Evolutionary conservation across 2,113 vertebrate species (phyloP).

Genomic region (Lasiurus cinereus): DNA sequence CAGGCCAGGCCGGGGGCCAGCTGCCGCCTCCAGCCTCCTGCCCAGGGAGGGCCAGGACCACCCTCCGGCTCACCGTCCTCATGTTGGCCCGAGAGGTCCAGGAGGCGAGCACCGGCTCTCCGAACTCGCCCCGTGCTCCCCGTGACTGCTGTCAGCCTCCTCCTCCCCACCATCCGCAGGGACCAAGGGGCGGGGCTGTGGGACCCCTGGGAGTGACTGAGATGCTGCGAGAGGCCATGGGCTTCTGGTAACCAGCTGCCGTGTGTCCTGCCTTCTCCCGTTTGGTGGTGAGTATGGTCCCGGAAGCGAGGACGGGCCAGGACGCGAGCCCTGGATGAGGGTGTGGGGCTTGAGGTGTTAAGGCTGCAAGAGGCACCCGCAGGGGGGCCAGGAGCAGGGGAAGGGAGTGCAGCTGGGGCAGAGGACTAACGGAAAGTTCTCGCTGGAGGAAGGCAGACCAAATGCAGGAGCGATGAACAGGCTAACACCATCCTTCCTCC

Average conservation of each 20-base stretch:
- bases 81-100: background rate
- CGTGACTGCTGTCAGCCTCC: accelerated
- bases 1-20: background rate
- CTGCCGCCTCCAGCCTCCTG: background rate
- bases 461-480: background rate
- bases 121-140: background rate
- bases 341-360: accelerated
- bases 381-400: background rate
- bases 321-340: background rate
- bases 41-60: background rate
- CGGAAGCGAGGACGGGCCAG: too few relatives aligned
- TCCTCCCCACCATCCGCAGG: background rate
- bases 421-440: background rate
- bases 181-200: background rate
- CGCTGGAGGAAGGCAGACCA: background rate
- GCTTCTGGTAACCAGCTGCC: background rate
- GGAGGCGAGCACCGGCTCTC: background rate
- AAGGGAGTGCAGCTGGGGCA: background rate
- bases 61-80: background rate
- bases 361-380: background rate
- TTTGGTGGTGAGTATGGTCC: background rate
- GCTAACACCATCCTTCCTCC: background rate
- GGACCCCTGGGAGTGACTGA: too few relatives aligned
- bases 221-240: background rate
- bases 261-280: background rate